phyloP scores from a whole-genome alignment of 2,888 invertebrate genomes.

The Synergus japonicus region DNA sequence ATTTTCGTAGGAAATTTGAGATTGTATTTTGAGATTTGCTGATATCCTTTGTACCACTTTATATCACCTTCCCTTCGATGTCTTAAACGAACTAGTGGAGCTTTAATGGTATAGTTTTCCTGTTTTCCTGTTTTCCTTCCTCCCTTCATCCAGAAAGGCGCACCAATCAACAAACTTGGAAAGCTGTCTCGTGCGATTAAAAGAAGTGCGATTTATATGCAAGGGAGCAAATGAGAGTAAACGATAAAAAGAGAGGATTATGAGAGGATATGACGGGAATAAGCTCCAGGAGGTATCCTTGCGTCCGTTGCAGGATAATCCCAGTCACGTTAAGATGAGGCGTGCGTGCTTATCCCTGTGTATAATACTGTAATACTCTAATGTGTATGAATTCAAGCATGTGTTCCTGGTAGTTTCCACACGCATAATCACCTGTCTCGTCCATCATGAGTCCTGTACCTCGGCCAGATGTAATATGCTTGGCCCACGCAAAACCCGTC shows the following conservation, averaged over 20 bases:
- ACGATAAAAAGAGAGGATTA: constrained; percentile 29
- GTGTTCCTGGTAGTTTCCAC: constrained; percentile 71
- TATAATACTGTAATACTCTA: constrained; percentile 40
- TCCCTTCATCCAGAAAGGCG: not conserved
- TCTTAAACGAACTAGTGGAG: too few relatives aligned
- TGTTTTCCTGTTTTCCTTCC: not conserved
- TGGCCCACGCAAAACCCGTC: constrained; percentile 75
- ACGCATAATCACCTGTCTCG: constrained; percentile 77
- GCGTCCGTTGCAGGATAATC: constrained; percentile 50
- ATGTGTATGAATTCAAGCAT: constrained; percentile 42
- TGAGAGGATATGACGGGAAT: constrained; percentile 46
- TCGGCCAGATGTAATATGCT: constrained; percentile 72
- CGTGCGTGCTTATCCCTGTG: constrained; percentile 49
- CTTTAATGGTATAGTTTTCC: not conserved
- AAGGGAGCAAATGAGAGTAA: constrained; percentile 28
- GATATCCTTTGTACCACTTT: not conserved
- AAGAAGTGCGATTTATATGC: constrained; percentile 4
- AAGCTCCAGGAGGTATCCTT: constrained; percentile 53
- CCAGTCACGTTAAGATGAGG: constrained; percentile 45
- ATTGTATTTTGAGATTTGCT: too few relatives aligned
- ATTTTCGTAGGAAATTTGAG: not conserved
- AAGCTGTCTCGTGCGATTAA: constrained; percentile 7
- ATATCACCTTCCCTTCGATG: too few relatives aligned
- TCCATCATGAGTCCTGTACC: constrained; percentile 71
- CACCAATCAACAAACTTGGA: not conserved